Evolutionary conservation across 1,140 invertebrate species (phyloP), one percentile per base, ranked within the genome.

Genomic region (Asobara japonica): DNA sequence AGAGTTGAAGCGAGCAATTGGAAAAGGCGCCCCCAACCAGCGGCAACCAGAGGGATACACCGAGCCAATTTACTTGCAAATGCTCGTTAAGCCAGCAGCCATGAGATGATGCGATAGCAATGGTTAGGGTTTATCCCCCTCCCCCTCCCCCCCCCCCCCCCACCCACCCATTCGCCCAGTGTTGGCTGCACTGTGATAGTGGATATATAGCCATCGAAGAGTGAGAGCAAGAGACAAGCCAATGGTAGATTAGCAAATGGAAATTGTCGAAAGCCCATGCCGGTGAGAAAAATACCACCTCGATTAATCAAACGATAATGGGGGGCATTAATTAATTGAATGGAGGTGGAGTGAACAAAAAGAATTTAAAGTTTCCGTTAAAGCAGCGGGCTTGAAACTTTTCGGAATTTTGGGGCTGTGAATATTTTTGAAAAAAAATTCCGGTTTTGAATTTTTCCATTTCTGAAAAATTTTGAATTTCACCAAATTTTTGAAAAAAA

Each of bases 21-120:
- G 7, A 61, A 16, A 61, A 61, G 29, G 56, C 56, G 29, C 29
- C 27, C n/a, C n/a, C 29, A 30, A 64, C 56, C 56, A 27, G 51
- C 51, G 51, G 51, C 51, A 25, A 56, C 51, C 5, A 56, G 51
- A 27, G 51, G 51, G 22, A 56, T 56, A 56, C 51, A 27, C 25
- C 61, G 65, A 41, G 65, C 65, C 65, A 67, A 67, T 67, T 67
- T 67, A 67, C 65, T 67, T 51, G 65, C 65, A 67, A 67, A 67
- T 67, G 65, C 65, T 67, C 65, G 65, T 67, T 67, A 67, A 45
- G 65, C 65, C 65, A 22, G 65, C 65, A 67, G 41, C 38, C 65
- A 48, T 25, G 51, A 48, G 65, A 67, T 67, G 65, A 67, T 29
- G 6, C 29, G 65, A 67, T 67, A 67, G 51, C 20, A 56, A 56